phyloP scores from a whole-genome alignment of 2,888 invertebrate genomes.

The Brachypalpus laphriformis region DNA sequence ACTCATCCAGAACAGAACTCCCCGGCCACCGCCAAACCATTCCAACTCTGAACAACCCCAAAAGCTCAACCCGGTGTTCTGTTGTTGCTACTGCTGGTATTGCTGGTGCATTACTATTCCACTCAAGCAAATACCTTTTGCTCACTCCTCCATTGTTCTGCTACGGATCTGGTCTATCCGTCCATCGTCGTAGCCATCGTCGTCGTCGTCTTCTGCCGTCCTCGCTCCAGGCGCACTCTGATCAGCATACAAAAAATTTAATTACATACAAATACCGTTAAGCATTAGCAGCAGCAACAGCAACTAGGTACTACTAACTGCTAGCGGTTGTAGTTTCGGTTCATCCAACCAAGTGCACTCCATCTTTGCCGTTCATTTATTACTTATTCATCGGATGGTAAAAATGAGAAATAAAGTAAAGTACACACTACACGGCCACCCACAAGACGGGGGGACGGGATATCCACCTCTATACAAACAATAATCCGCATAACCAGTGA shows the following conservation, averaged over 20 bases:
- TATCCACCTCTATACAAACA: not conserved
- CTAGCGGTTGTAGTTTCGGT: slow-evolving; percentile 43
- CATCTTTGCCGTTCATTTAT: slow-evolving; percentile 65
- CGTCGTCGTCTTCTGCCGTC: not conserved
- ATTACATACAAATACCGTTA: slow-evolving; percentile 80
- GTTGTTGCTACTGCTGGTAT: slow-evolving; percentile 49
- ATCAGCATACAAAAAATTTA: slow-evolving; percentile 78
- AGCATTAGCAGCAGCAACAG: slow-evolving; percentile 66
- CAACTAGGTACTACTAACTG: slow-evolving; percentile 10
- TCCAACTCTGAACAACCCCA: slow-evolving; percentile 7
- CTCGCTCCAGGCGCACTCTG: slow-evolving; percentile 53
- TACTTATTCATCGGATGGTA: slow-evolving; percentile 67
- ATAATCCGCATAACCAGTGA: slow-evolving; percentile 23
- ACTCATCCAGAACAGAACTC: slow-evolving; percentile 6
- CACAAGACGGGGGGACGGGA: no score
- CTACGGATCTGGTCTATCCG: slow-evolving; percentile 8
- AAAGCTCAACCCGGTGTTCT: slow-evolving; percentile 20
- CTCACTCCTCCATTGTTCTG: slow-evolving; percentile 14
- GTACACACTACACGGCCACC: not conserved
- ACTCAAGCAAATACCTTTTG: slow-evolving; percentile 64
- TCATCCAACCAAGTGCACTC: slow-evolving; percentile 69
- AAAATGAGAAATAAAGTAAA: slow-evolving; percentile 36
- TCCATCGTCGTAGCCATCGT: not conserved
- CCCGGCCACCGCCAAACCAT: not conserved
- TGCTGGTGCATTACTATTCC: slow-evolving; percentile 59